Evolutionary conservation across 2,113 vertebrate genomes (phyloP), one percentile per base, ranked within the genome.

Genomic region (Herpetotheres cachinnans): DNA sequence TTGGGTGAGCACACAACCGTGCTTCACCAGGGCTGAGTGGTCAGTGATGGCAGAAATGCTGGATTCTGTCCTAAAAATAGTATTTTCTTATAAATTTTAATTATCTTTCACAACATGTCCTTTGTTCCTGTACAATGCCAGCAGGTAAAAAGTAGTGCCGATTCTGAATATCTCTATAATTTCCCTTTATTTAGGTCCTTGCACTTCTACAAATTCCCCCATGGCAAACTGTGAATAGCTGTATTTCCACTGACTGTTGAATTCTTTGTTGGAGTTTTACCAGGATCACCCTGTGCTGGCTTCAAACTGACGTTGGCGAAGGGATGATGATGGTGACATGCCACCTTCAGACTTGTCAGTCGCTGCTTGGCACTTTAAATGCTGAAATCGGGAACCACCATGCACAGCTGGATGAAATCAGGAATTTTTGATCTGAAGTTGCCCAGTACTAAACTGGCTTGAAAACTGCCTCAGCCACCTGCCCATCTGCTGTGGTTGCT

Each of bases 321-420:
- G 14, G 50, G 61, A 29, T 50, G 46, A 27, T n/a, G 20, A 44
- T 25, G 71, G 32, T 80, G 80, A 63, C 0, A 0, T 49, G 62
- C 49, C 49, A 77, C 71, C 71, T 52, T 61, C 71, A 40, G 46
- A 30, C 20, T 40, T 77, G 30, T 7, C 2, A 2, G 40, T 84
- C 2, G 0, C 42, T 2, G 1, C 78, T 78, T 63, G 56, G 47
- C 29, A n/a, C 17, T 50, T 50, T 27, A 44, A 50, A 36, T 4
- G 5, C 38, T 26, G 22, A 73, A n/a, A 34, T 0, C 0, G 1
- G 76, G 58, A 91, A 42, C 32, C 52, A 47, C 21, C 13, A 22
- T 7, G 7, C 16, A 36, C 74, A 82, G 42, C 40, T 82, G 49
- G 61, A 59, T 66, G 69, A 65, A 62, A 65, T 34, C 44, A 46